Evolutionary conservation across 2,113 vertebrate genomes (phyloP), one percentile per base, ranked within the genome.

Genomic region (Taxidea taxus): DNA sequence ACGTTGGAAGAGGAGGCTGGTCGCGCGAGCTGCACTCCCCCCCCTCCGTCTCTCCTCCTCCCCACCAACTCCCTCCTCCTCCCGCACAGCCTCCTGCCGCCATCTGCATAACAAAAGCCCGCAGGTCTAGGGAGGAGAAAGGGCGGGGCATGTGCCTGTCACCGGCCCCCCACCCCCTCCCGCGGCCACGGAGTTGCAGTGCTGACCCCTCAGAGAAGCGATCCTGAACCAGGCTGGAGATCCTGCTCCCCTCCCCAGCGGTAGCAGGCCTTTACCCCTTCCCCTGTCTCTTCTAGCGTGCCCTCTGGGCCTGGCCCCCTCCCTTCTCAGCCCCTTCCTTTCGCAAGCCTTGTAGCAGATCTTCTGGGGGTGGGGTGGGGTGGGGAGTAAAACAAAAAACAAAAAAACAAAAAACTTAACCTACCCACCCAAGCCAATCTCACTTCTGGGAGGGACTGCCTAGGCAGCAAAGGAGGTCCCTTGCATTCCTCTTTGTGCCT

Each of bases 71-170:
- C 93, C 97, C 72, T 96, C 75, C 96, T 78, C 96, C 97, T 98
- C 98, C 72, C 0, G 23, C 58, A 58, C 89, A 92, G 95, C 83
- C 97, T 96, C 94, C 97, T 1, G 78, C 97, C 97, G 74, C 97
- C 98, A 99, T 99, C 99, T 99, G 98, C 99, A 99, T 99, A 99
- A 99, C 99, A 99, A 99, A 99, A 98, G 99, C 97, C 97, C 95
- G 98, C 98, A 91, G 98, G 98, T 96, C 95, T 56, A 0, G 84
- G 96, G 95, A 94, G 94, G 97, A 90, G 92, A 87, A 90, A 96
- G 97, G 96, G 98, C n/a, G 27, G 98, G 93, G 70, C 96, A 10
- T 87, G 93, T 68, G 92, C 95, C 93, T 44, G 93, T 97, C 96
- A 93, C 95, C 29, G 70, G 85, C 95, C 91, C 54, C n/a, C n/a